Evolutionary conservation across 2,888 invertebrate species (phyloP), one percentile per base, ranked within the genome.

Genomic region (Mayetiola destructor): DNA sequence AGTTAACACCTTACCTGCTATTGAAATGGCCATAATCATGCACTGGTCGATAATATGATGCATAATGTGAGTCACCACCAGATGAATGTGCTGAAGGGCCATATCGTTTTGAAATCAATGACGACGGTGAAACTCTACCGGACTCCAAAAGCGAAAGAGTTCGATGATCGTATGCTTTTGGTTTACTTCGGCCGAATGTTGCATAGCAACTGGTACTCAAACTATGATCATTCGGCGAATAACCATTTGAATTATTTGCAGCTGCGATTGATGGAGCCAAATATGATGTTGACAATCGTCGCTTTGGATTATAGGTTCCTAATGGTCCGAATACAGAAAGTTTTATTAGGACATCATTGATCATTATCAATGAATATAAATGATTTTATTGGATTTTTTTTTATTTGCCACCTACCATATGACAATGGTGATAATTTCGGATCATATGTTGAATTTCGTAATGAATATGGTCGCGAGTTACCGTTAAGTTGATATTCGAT

Each of bases 81-180:
- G n/a, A 14, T 27, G 48, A 27, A 27, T 23, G 27, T 27, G 4
- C n/a, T 3, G 42, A 18, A 6, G n/a, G 10, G 12, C 53, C 53
- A 18, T 12, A 9, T 4, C 53, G 29, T 53, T 30, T 53, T 3
- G 53, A 6, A 12, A 30, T 27, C 18, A 30, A 9, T 4, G 53
- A 53, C 12, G 30, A 30, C 18, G 53, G 32, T 30, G 53, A 5
- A 12, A 32, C 21, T 32, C 35, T 8, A 16, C 40, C 62, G 14
- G 71, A 66, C 48, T 72, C 71, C 35, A 72, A 62, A 30, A 70
- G 60, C 2, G 72, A 71, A 64, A 70, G 65, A 48, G 68, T 71
- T 32, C 72, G 66, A 58, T 71, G 69, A 60, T 71, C 70, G 57
- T 71, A 72, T 1, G 70, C 64, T 20, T 69, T 65, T 14, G 59